phyloP scores from a whole-genome alignment of 1,140 invertebrate species.

The Zaprionus ghesquierei region DNA sequence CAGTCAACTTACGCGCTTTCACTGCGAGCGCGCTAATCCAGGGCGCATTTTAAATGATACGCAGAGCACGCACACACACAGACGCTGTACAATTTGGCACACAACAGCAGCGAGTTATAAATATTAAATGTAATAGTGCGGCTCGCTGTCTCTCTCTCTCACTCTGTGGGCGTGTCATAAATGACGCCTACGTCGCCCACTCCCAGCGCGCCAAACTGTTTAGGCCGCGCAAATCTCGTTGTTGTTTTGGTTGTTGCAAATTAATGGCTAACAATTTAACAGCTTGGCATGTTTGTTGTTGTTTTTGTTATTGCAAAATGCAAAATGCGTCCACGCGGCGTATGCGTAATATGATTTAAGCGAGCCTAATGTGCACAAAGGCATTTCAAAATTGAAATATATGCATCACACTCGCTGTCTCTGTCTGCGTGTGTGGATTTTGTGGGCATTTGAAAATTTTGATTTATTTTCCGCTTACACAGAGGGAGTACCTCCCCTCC shows the following conservation, averaged over 20 bases:
- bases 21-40: background rate
- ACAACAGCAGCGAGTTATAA: background rate
- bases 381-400: slow-evolving; percentile 76
- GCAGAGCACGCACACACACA: background rate
- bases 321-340: slow-evolving; percentile 48
- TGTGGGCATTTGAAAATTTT: slow-evolving; percentile 70
- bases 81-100: background rate
- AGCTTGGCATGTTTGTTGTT: slow-evolving; percentile 14
- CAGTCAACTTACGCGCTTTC: background rate
- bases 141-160: background rate
- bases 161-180: slow-evolving; percentile 14
- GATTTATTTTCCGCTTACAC: slow-evolving; percentile 60
- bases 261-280: slow-evolving; percentile 71
- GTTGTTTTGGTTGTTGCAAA: slow-evolving; percentile 46
- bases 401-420: slow-evolving; percentile 3
- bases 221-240: slow-evolving; percentile 22
- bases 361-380: slow-evolving; percentile 75
- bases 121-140: slow-evolving; percentile 21
- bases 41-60: background rate
- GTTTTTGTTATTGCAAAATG: slow-evolving; percentile 37
- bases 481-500: too few relatives aligned
- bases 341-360: slow-evolving; percentile 78
- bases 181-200: background rate
- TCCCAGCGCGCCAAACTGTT: slow-evolving; percentile 2
- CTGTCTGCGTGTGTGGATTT: slow-evolving; percentile 40